Evolutionary conservation across 2,888 invertebrate species (phyloP).

Genomic region (Drosophila mulleri): DNA sequence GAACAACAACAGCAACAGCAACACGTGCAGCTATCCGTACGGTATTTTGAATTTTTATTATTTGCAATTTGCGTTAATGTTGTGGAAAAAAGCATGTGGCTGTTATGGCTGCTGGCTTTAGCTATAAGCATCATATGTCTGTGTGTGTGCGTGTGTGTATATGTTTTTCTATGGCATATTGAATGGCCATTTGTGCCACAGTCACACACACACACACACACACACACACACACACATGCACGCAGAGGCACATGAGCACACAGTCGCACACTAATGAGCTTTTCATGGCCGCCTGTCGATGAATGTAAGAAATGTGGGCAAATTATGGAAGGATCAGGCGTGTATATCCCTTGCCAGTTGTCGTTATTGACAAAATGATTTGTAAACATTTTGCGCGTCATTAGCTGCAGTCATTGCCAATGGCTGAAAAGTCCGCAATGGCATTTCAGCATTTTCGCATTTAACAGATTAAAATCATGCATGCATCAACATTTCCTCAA

Average conservation of each 20-base stretch:
- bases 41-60: conserved; percentile 82
- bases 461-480: conserved; percentile 80
- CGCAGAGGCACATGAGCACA: conserved; percentile 39
- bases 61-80: conserved; percentile 83
- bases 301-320: conserved; percentile 81
- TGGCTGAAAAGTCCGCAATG: conserved; percentile 45
- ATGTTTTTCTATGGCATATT: conserved; percentile 69
- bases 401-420: conserved; percentile 65
- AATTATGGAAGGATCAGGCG: conserved; percentile 71
- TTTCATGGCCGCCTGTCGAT: conserved; percentile 78
- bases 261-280: conserved; percentile 76
- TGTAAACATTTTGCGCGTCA: conserved; percentile 82
- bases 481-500: conserved; percentile 51
- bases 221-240: conserved; percentile 49
- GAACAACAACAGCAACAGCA: conserved; percentile 50
- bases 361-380: conserved; percentile 81
- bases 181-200: conserved; percentile 79
- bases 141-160: conserved; percentile 6
- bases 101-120: conserved; percentile 77
- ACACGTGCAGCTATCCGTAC: conserved; percentile 73
- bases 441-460: conserved; percentile 61
- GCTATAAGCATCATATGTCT: conserved; percentile 36
- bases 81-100: conserved; percentile 82
- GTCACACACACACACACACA: conserved; percentile 44
- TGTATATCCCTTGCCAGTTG: conserved; percentile 59